Evolutionary conservation across 23 tunicate genomes (phyloP).

Genomic region (Oikopleura dioica): DNA sequence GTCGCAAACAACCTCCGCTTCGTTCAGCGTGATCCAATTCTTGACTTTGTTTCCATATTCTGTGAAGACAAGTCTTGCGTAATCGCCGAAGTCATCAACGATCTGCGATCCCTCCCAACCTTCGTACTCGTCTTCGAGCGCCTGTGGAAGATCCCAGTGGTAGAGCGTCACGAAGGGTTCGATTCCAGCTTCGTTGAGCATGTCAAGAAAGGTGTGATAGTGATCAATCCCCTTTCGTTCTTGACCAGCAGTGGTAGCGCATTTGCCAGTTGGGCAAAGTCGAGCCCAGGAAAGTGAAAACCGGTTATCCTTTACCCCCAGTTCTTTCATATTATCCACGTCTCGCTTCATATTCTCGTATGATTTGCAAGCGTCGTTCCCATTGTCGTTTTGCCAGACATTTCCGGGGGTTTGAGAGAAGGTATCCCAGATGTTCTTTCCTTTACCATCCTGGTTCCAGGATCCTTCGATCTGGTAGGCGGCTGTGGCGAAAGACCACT

Average conservation of each 20-base stretch:
- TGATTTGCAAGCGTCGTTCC: not conserved
- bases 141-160: constrained; percentile 97
- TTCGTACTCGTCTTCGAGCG: not conserved
- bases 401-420: constrained; percentile 21
- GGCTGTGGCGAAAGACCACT: not conserved
- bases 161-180: constrained; percentile 88
- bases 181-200: constrained; percentile 26
- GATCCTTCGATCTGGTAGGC: constrained; percentile 63
- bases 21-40: constrained; percentile 72
- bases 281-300: constrained; percentile 6
- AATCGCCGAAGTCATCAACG: constrained; percentile 25
- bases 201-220: constrained; percentile 42
- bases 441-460: constrained; percentile 91
- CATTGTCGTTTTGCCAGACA: not conserved
- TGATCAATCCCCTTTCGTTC: constrained; percentile 60
- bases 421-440: constrained; percentile 81
- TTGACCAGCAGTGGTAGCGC: not conserved
- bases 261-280: not conserved
- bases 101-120: constrained; percentile 14
- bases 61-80: constrained; percentile 37
- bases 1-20: constrained; percentile 36
- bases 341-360: not conserved
- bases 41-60: constrained; percentile 50
- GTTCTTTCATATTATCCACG: not conserved
- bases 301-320: not conserved